These are phyloP conservation scores for Apocrypta bakeri DNA, from an alignment of 1,140 invertebrate genomes.

Conservation along the genomic window DNA sequence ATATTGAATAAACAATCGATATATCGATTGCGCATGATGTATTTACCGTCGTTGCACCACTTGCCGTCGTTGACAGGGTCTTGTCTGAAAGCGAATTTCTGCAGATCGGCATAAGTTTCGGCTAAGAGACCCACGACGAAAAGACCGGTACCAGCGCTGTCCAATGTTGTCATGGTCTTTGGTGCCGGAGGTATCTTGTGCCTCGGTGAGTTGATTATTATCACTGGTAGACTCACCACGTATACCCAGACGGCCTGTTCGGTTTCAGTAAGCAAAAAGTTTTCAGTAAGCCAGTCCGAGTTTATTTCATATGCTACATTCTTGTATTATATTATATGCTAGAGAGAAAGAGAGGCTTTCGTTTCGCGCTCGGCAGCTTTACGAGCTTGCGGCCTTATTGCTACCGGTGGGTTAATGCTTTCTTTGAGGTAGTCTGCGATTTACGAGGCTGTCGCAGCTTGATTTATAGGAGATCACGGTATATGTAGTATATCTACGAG, in stretches of 20 bases:
- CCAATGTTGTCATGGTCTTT: constrained; percentile 88
- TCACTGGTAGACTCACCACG: constrained; percentile 91
- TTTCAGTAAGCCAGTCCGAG: too few species aligned
- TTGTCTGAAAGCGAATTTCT: constrained; percentile 92
- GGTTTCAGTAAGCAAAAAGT: background rate
- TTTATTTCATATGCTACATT: too few species aligned
- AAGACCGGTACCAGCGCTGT: constrained; percentile 88
- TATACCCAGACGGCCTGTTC: constrained; percentile 94
- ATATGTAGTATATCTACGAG: too few species aligned
- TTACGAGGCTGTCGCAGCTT: background rate
- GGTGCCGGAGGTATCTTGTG: constrained; percentile 84
- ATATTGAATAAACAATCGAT: too few species aligned
- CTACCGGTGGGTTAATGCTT: background rate
- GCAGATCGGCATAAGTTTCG: constrained; percentile 92
- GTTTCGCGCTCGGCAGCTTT: background rate
- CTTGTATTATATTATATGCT: too few species aligned
- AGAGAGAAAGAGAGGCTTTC: too few species aligned
- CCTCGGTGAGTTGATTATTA: constrained; percentile 92
- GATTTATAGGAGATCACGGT: background rate
- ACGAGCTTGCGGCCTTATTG: background rate
- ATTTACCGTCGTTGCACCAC: constrained; percentile 89
- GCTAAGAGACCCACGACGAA: constrained; percentile 89
- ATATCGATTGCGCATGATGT: too few species aligned
- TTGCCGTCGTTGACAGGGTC: constrained; percentile 91
- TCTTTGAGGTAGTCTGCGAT: background rate